Evolutionary conservation across 2,888 invertebrate species (phyloP), one percentile per base, ranked within the genome.

Genomic region (Ryuthela nishihirai): DNA sequence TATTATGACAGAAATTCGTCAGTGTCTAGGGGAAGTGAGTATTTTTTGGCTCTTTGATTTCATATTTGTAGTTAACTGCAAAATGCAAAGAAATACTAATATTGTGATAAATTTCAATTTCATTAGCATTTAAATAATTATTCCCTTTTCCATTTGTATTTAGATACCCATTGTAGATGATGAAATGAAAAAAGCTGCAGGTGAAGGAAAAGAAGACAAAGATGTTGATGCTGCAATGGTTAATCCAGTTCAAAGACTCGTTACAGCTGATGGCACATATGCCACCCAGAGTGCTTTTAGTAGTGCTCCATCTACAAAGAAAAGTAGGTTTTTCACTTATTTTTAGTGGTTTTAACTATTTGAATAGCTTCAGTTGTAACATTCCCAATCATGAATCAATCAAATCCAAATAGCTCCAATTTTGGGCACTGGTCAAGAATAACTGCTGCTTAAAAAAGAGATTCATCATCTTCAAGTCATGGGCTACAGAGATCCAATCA

Each of bases 201-300:
- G 88, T 4, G 85, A 85, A 42, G 79, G 79, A 66, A 73, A 79
- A 5, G 79, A 81, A 18, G 82, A 83, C 46, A 77, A 75, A 58
- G 73, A 74, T 3, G 73, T 26, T 35, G 64, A 69, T 43, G 64
- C 60, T 17, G 54, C 65, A 17, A 65, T 68, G 65, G 54, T 65
- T 15, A 54, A 64, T 9, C 69, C 69, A 48, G 72, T 76, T 2
- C 80, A 84, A 26, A 86, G 85, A 69, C 77, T 91, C 58, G 95
- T 99, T 36, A 99, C 99, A 40, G 97, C 98, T 29, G 99, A 99
- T 79, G 99, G 99, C 18, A 97, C 98, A 0, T 99, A 99, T 75
- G 99, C 98, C 23, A 88, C 95, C 3, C 98, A 99, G 77, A 95
- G 95, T 65, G 97, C 94, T 36, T 94, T 98, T 76, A 94, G 89